Evolutionary conservation across 2,888 invertebrate species (phyloP).

Genomic region (Athrips mouffetella): DNA sequence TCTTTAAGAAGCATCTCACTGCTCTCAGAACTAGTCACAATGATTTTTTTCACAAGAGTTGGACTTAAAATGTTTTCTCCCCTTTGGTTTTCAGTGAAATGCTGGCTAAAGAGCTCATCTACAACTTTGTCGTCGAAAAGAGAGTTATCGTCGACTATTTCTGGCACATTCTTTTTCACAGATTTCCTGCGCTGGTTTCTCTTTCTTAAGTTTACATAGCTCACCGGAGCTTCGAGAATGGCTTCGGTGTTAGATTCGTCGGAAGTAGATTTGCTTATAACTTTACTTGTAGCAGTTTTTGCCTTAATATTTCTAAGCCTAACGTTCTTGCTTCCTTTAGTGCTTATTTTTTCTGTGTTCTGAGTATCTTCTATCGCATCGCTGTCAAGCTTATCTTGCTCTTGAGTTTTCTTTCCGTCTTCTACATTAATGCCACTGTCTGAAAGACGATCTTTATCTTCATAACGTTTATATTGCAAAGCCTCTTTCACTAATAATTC

Average conservation of each 20-base stretch:
- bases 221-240: constrained; percentile 41
- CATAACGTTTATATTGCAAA: constrained; percentile 26
- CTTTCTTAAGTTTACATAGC: constrained; percentile 34
- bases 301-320: constrained; percentile 7
- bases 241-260: constrained; percentile 54
- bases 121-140: constrained; percentile 36
- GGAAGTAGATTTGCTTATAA: constrained; percentile 42
- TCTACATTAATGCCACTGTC: constrained; percentile 39
- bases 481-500: constrained; percentile 53
- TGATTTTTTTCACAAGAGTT: constrained; percentile 50
- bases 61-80: constrained; percentile 46
- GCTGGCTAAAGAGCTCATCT: constrained; percentile 53
- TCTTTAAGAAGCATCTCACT: constrained; percentile 29
- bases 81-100: constrained; percentile 37
- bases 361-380: constrained; percentile 42
- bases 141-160: neutral
- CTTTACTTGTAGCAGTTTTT: constrained; percentile 19
- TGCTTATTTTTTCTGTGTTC: neutral
- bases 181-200: constrained; percentile 24
- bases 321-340: neutral
- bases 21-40: constrained; percentile 52
- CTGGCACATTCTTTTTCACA: neutral
- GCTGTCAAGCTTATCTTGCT: constrained; percentile 23
- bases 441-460: constrained; percentile 22
- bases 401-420: constrained; percentile 29